These are phyloP conservation scores for Oryzias dopingdopingensis DNA, from an alignment of 2,797 vertebrate species.

Conservation along the genomic window DNA sequence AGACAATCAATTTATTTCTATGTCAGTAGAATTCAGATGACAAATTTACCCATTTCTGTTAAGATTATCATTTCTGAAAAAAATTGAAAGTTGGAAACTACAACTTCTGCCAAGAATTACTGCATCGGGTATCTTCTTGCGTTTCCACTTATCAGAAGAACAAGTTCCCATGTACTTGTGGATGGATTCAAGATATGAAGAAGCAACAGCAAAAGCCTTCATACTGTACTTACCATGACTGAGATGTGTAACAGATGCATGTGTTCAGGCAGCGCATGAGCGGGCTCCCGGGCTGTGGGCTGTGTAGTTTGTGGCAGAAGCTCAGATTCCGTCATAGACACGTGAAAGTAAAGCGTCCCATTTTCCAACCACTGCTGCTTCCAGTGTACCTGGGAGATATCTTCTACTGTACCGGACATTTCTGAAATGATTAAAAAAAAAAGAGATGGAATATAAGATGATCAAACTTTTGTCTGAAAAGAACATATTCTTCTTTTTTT, in stretches of 20 bases:
- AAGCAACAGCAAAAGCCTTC: no score
- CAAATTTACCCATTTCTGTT: no score
- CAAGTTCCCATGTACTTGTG: no score
- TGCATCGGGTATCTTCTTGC: no score
- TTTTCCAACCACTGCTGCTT: slow-evolving; percentile 99
- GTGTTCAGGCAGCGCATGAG: slow-evolving; percentile 90
- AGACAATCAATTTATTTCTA: no score
- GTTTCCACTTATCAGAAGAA: no score
- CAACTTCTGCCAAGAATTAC: no score
- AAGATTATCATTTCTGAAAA: no score
- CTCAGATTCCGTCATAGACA: slow-evolving; percentile 88
- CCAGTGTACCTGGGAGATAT: slow-evolving; percentile 96
- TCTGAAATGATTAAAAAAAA: slow-evolving; percentile 72
- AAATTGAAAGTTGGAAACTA: no score
- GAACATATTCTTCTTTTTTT: not conserved
- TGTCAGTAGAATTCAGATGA: no score
- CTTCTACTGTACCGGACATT: slow-evolving; percentile 91
- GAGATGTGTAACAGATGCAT: slow-evolving; percentile 97
- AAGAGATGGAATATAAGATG: slow-evolving; percentile 32
- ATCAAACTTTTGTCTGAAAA: not conserved
- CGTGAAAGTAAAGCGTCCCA: slow-evolving; percentile 94
- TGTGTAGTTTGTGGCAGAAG: slow-evolving; percentile 83
- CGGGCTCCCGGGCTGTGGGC: slow-evolving; percentile 85
- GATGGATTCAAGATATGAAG: no score
- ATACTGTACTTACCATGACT: slow-evolving; percentile 87